Base-by-base conservation (phyloP, 2,797 vertebrate species). In the Anolis apletophallus region DNA sequence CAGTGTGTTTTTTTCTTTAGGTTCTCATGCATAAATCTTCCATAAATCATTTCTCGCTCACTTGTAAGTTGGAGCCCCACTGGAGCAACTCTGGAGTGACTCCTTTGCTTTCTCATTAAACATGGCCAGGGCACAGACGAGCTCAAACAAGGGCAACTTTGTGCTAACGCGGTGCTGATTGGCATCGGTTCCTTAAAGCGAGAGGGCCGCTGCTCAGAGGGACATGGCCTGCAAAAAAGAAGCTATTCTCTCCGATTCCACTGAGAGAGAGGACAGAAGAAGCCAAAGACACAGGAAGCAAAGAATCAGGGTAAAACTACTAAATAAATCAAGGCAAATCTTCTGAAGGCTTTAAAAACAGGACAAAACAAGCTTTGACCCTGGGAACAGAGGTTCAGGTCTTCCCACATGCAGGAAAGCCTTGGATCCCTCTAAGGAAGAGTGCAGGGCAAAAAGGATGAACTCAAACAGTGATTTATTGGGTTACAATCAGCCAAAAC, bases 111-210 rank as follows among this genome's bases (percentile, higher is more conserved):
- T 94, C 55, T 73, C 69, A 57, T 92, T 94, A 92, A 91, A 85
- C 86, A 85, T 90, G 85, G 93, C 90, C 78, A 90, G 89, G 86
- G 90, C 88, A 87, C 81, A 82, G 40, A n/a, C n/a, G 83, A 88
- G 81, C 84, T 89, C 87, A 91, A 92, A 94, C 91, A 93, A 91
- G 88, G 88, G 81, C 75, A 86, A 83, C 91, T 85, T 94, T 94
- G 79, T 93, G 69, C 77, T 85, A 90, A 88, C 77, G 86, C 76
- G 23, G 80, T 32, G 29, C 77, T 91, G 85, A 87, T 94, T 91
- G 91, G 77, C 81, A 85, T 86, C 80, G 80, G 74, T 69, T 91
- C 89, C 79, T 0, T 0, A 91, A 93, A 93, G 64, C 55, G 88
- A 87, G 86, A 84, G 84, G 64, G 88, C 76, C 74, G 34, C 21